phyloP scores from a whole-genome alignment of 2,888 invertebrate genomes.

The Trichogramma dendrolimi region DNA sequence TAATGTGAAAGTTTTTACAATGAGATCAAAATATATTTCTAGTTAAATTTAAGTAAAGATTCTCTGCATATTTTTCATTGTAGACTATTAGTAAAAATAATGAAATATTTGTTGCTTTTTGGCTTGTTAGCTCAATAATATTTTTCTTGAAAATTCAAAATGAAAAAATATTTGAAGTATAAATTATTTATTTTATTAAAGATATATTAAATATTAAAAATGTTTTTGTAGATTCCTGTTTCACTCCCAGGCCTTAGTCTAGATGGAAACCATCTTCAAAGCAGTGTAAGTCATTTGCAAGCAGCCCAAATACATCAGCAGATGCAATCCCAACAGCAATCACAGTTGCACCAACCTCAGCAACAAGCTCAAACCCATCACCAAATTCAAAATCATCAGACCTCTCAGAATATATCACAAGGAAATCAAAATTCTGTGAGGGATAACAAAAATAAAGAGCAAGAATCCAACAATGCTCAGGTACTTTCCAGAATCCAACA shows the following conservation, averaged over 20 bases:
- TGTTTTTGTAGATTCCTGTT: constrained; percentile 46
- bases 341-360: constrained; percentile 29
- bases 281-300: constrained; percentile 47
- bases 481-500: constrained; percentile 53
- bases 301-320: constrained; percentile 47
- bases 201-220: constrained; percentile 2
- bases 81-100: too few species aligned
- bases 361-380: constrained; percentile 31
- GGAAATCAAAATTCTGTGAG: constrained; percentile 40
- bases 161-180: too few species aligned
- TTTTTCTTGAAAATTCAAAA: too few species aligned
- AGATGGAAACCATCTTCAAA: constrained; percentile 48
- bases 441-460: constrained; percentile 53
- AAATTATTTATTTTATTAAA: too few species aligned
- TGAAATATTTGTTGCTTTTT: too few species aligned
- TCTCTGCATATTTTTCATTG: too few species aligned
- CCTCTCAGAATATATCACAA: constrained; percentile 52
- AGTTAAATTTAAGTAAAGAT: too few species aligned
- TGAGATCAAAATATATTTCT: too few species aligned
- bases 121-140: too few species aligned
- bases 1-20: too few species aligned
- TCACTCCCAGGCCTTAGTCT: constrained; percentile 49
- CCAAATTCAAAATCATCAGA: constrained; percentile 44
- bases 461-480: constrained; percentile 48
- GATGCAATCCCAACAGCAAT: constrained; percentile 36